phyloP scores from a whole-genome alignment of 2,113 vertebrate species.

The Corynorhinus townsendii region DNA sequence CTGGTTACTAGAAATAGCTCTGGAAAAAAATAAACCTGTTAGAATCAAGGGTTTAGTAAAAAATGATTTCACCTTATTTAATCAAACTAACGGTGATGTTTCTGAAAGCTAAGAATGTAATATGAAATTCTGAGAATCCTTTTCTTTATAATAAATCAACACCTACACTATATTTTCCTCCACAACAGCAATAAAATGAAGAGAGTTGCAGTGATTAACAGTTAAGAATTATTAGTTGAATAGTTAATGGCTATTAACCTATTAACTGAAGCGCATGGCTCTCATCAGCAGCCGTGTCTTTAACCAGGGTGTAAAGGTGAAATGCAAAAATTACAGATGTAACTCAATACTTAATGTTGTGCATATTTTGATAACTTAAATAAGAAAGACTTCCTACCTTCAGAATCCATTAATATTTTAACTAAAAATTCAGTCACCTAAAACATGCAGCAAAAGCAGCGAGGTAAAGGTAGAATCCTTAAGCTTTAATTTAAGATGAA shows the following conservation, averaged over 20 bases:
- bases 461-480: slow-evolving; percentile 94
- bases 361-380: slow-evolving; percentile 86
- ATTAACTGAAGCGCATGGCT: slow-evolving; percentile 86
- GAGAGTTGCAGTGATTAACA: slow-evolving; percentile 84
- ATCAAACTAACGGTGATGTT: slow-evolving; percentile 61
- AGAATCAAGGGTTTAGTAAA: not conserved
- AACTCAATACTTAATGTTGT: slow-evolving; percentile 88
- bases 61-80: slow-evolving; percentile 70
- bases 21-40: slow-evolving; percentile 8
- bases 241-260: slow-evolving; percentile 89
- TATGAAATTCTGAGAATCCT: slow-evolving; percentile 64
- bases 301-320: slow-evolving; percentile 86
- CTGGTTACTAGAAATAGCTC: not conserved
- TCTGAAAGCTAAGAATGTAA: slow-evolving; percentile 37
- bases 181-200: slow-evolving; percentile 81
- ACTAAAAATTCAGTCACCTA: slow-evolving; percentile 88
- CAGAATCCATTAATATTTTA: slow-evolving; percentile 88
- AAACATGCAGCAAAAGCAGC: slow-evolving; percentile 85
- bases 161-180: slow-evolving; percentile 79
- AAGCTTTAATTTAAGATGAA: slow-evolving; percentile 95
- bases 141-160: slow-evolving; percentile 80
- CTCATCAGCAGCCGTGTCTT: slow-evolving; percentile 86
- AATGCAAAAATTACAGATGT: slow-evolving; percentile 86
- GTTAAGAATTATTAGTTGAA: slow-evolving; percentile 87
- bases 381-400: slow-evolving; percentile 82